Base-by-base conservation (phyloP, 2,113 vertebrate species). In the Fregata magnificens region DNA sequence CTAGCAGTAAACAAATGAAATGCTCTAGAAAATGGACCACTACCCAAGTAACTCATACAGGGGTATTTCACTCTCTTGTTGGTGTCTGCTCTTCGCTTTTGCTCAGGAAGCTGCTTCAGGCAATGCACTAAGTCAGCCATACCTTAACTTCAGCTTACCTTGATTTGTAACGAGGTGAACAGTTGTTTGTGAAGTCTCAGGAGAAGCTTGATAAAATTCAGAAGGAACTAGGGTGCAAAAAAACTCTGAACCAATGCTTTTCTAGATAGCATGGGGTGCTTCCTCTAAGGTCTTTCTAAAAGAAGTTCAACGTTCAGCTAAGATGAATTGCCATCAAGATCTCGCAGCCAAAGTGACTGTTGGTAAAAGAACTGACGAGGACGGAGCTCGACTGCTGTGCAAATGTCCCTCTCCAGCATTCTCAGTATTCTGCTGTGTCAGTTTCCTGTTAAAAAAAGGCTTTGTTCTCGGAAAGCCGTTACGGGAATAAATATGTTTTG, bases 401-500 rank as follows among this genome's bases (percentile, higher is more conserved):
- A 66, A 80, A 88, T 26, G 78, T 45, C 66, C 86, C 45, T 91
- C 42, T 94, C 87, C 66, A 82, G 49, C 66, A 65, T 78, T 77
- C 78, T 69, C 70, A n/a, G 63, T 49, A 42, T 95, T 94, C 45
- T 91, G 62, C 80, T 72, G 40, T 81, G 71, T 90, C 92, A 58
- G 44, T 85, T 94, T 82, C 77, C 87, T 88, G 71, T 89, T 83
- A 84, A 45, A 58, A 42, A 42, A 88, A 70, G 61, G 29, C 81
- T 76, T 79, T 24, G 11, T 89, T 96, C 80, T 94, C 44, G 53
- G 84, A 93, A 90, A 91, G 44, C 66, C 19, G 0, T 83, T 93
- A 65, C 76, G 50, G 56, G 91, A 96, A 93, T 95, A 94, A 93
- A 96, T 97, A 85, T 86, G 71, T 96, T 92, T 90, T 72, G 77